A percentile compares a stretch with the other conserved stretches of the same genome.
Conservation (phyloP, 2,113 vertebrate species). For the Athene cunicularia region DNA sequence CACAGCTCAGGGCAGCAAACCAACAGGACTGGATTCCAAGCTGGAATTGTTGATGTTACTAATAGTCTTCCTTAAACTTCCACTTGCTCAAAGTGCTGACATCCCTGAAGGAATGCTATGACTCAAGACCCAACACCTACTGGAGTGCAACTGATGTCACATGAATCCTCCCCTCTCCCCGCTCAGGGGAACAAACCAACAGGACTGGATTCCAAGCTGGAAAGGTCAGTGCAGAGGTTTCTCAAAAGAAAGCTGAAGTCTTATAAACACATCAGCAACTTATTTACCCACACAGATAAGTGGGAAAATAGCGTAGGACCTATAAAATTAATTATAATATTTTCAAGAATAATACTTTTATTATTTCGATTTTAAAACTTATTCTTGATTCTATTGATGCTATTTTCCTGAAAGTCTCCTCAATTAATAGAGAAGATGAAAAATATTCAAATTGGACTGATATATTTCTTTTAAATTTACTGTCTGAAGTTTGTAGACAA, state of each 20-base stretch:
- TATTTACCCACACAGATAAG: background rate
- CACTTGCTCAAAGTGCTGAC: background rate
- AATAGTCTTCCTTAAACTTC: background rate
- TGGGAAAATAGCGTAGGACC: background rate
- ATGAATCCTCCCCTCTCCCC: background rate
- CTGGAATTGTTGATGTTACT: background rate
- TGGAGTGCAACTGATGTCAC: rapidly evolving
- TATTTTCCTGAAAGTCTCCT: background rate
- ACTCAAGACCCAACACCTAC: background rate
- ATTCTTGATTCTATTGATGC: background rate
- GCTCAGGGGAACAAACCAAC: background rate
- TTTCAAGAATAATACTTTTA: background rate
- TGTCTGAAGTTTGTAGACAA: background rate
- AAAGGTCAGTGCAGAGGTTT: background rate
- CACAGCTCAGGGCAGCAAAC: background rate
- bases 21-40: background rate
- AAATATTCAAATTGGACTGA: background rate
- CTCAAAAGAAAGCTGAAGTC: background rate
- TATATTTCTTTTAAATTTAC: background rate
- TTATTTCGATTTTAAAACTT: background rate
- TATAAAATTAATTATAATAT: background rate
- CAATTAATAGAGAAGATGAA: background rate
- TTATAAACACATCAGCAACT: background rate
- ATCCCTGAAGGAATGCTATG: background rate
- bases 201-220: background rate